A percentile compares a stretch with the other conserved stretches of the same genome.
Conservation (phyloP, 2,888 invertebrate species). For the Conops quadrifasciatus region DNA sequence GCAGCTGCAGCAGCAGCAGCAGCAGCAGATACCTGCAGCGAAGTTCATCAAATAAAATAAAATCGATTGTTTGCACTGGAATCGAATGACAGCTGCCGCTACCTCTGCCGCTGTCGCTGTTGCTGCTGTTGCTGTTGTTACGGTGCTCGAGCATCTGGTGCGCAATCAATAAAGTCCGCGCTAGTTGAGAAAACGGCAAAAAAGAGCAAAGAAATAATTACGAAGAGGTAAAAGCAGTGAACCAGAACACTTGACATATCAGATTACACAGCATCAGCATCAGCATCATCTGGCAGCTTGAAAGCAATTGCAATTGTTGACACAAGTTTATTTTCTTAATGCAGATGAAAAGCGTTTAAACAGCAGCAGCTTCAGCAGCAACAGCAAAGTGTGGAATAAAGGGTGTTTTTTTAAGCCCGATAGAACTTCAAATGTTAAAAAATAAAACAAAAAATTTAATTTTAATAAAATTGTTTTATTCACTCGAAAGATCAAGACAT, state of each 20-base stretch:
- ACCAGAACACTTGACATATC: no score
- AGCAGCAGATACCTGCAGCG: neutral
- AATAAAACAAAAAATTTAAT: no score
- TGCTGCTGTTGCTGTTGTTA: neutral
- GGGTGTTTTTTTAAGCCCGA: no score
- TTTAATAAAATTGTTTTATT: no score
- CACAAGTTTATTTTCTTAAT: slow-evolving; percentile 35
- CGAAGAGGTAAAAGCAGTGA: neutral
- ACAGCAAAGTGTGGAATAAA: no score
- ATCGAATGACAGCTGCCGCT: neutral
- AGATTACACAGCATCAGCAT: neutral
- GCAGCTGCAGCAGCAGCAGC: neutral
- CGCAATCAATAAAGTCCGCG: slow-evolving; percentile 1
- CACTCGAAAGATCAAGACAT: no score
- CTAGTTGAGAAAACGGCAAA: neutral
- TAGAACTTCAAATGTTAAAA: no score
- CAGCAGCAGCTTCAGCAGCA: neutral
- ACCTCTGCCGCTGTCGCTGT: neutral
- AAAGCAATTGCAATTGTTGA: slow-evolving; percentile 34
- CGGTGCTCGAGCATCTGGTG: neutral
- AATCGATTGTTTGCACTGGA: slow-evolving; percentile 30
- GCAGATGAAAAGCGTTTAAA: slow-evolving; percentile 4
- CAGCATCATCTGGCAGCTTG: slow-evolving; percentile 27
- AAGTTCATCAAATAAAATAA: slow-evolving; percentile 30
- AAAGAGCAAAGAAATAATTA: neutral